Percentiles rank a stretch among this genome's conserved stretches.
Evolutionary conservation across 2,888 invertebrate species (phyloP).

Genomic region (Drosophila putrida): DNA sequence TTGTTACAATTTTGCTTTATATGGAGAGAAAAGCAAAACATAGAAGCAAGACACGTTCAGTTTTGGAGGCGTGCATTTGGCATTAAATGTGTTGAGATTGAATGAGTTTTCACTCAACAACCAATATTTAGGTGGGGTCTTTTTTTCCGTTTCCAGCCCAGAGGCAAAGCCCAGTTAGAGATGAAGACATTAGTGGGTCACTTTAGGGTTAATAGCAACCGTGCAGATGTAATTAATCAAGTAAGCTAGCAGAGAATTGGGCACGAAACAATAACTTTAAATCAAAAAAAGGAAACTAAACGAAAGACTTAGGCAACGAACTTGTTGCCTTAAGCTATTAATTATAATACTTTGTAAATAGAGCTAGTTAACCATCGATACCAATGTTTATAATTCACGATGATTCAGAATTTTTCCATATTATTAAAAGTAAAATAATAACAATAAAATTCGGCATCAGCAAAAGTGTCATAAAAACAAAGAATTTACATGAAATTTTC

Average conservation of each 20-base stretch:
- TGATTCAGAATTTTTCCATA: background rate
- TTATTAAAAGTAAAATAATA: background rate
- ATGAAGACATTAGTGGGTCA: conserved; percentile 63
- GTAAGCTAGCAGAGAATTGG: background rate
- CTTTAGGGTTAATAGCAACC: conserved; percentile 49
- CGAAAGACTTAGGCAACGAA: conserved; percentile 79
- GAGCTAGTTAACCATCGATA: background rate
- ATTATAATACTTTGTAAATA: background rate
- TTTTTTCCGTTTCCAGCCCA: conserved; percentile 13
- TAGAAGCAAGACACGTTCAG: conserved; percentile 15
- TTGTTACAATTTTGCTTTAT: conserved; percentile 2
- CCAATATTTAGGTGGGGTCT: conserved; percentile 18
- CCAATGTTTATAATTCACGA: background rate
- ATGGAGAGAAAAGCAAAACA: conserved; percentile 14
- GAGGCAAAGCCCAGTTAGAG: conserved; percentile 16
- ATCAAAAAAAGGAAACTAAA: conserved; percentile 16
- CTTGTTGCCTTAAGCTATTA: conserved; percentile 42
- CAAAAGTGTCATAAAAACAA: background rate
- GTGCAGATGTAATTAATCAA: conserved; percentile 43
- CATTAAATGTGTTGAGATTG: conserved; percentile 38
- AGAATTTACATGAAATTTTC: background rate
- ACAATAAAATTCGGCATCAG: background rate
- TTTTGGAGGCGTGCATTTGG: conserved; percentile 31
- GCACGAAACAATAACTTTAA: background rate
- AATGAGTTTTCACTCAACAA: conserved; percentile 23